phyloP scores from a whole-genome alignment of 2,888 invertebrate genomes.

The Eupithecia dodoneata region DNA sequence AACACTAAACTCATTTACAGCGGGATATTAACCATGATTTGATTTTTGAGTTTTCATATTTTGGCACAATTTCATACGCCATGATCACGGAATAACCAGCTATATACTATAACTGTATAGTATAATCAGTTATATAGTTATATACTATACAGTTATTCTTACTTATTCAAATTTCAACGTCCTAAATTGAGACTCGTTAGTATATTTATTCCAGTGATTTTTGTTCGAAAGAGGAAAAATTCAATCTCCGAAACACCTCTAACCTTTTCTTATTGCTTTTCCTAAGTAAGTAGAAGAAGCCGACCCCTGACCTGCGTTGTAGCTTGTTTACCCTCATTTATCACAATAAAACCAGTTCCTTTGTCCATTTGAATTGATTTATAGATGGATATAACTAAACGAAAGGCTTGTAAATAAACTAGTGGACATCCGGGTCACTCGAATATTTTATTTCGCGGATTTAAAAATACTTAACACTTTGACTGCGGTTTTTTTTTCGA shows the following conservation, averaged over 20 bases:
- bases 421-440: background rate
- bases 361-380: constrained; percentile 5
- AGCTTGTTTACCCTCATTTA: constrained; percentile 4
- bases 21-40: too few relatives aligned
- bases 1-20: too few relatives aligned
- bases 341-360: background rate
- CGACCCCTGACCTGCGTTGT: constrained; percentile 1
- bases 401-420: background rate
- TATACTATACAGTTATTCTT: too few relatives aligned
- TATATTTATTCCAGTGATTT: background rate
- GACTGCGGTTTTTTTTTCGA: too few relatives aligned
- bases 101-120: too few relatives aligned
- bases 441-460: background rate
- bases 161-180: background rate
- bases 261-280: constrained; percentile 5
- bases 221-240: background rate
- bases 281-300: background rate
- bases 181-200: background rate
- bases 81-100: too few relatives aligned
- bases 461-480: too few relatives aligned
- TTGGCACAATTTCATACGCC: too few relatives aligned
- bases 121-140: too few relatives aligned
- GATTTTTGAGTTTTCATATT: too few relatives aligned
- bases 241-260: background rate
- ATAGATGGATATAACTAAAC: background rate